Conservation (phyloP, 2,797 vertebrate genomes). For the Pseudocheirus occidentalis region DNA sequence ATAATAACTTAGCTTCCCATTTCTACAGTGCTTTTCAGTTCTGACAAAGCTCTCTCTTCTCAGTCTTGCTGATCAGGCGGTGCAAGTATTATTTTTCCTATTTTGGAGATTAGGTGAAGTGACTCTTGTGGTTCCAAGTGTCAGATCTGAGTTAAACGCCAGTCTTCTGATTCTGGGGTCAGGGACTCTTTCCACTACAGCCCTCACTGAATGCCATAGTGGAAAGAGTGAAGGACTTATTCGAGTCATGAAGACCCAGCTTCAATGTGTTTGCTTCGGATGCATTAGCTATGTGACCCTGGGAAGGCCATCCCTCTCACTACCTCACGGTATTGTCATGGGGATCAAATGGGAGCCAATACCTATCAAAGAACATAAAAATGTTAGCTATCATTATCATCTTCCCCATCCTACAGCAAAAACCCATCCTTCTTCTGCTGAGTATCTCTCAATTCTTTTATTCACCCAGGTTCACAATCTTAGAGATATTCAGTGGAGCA, state of each 20-base stretch:
- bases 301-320: not conserved
- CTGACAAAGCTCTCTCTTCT: not conserved
- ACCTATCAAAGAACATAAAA: not conserved
- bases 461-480: not conserved
- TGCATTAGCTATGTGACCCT: not conserved
- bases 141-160: not conserved
- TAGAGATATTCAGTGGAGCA: not conserved
- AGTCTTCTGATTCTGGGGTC: not conserved
- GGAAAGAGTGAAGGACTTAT: not conserved
- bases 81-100: not conserved
- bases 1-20: slow-evolving; percentile 19
- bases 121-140: not conserved
- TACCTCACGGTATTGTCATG: not conserved
- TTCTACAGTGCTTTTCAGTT: not conserved
- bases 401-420: not conserved
- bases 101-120: not conserved
- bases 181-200: not conserved
- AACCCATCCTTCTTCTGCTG: not conserved
- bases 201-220: not conserved
- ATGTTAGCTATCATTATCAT: not conserved
- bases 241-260: not conserved
- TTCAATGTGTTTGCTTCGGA: not conserved
- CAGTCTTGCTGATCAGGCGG: not conserved
- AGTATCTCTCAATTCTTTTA: not conserved
- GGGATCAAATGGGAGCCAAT: not conserved